Evolutionary conservation across 2,113 vertebrate genomes (phyloP), one percentile per base, ranked within the genome.

Genomic region (Nycticryphes semicollaris): DNA sequence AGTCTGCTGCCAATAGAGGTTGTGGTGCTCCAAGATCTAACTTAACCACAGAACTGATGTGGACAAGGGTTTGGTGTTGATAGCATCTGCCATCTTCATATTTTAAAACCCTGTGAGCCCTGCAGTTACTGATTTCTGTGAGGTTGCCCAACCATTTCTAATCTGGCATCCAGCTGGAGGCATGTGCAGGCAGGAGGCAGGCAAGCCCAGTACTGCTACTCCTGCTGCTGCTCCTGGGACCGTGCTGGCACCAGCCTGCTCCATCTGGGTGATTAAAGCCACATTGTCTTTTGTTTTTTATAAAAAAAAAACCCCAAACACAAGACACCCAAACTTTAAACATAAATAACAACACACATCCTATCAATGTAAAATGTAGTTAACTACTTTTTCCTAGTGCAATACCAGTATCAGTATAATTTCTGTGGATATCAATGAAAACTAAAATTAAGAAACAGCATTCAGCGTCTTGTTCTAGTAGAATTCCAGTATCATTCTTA

Each of bases 51-150:
- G 37, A n/a, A 24, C 25, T 18, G 53, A n/a, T 17, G n/a, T 4
- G 45, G 41, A 27, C 12, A 9, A 31, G 43, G 35, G 31, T 78
- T 63, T 39, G 53, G 59, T 19, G 48, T 15, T 23, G 59, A 10
- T 27, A 28, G 53, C 27, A 14, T 67, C 19, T 54, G 59, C 57
- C 64, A 60, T 39, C 45, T 54, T 48, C 19, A 2, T 10, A 53
- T 28, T 43, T 21, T 28, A 72, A 41, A 66, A 6, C 3, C 45
- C 23, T 1, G 6, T 1, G 3, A 41, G 41, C n/a, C 16, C 17
- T 12, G 14, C 21, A 12, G 41, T n/a, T 33, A 9, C 1, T 56
- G 15, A 3, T 24, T 28, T 31, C 23, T 8, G 56, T 0, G 5
- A 54, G 27, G 54, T 5, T 64, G 75, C 24, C 63, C 56, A 35